A percentile compares a stretch with the other conserved stretches of the same genome.
phyloP scores from a whole-genome alignment of 2,888 invertebrate species.

The Coleophora flavipennella region DNA sequence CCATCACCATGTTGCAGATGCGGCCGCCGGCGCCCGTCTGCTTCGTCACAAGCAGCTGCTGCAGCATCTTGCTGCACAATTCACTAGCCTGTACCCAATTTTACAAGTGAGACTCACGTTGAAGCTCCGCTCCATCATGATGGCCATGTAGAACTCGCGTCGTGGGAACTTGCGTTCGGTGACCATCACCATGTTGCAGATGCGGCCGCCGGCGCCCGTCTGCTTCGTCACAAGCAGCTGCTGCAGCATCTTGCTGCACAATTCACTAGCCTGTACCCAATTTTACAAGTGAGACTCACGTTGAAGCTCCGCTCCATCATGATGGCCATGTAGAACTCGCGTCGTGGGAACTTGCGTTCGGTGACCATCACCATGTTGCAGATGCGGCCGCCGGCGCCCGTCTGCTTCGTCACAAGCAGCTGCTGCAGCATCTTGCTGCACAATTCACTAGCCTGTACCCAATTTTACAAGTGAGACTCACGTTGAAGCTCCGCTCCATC shows the following conservation, averaged over 20 bases:
- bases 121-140: slow-evolving; percentile 98
- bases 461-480: too few relatives aligned
- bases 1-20: slow-evolving; percentile 96
- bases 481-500: slow-evolving; percentile 96
- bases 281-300: too few relatives aligned
- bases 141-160: too few relatives aligned
- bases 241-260: slow-evolving; percentile 91
- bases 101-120: too few relatives aligned
- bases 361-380: slow-evolving; percentile 97
- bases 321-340: too few relatives aligned
- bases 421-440: slow-evolving; percentile 93
- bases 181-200: slow-evolving; percentile 97
- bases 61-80: slow-evolving; percentile 89
- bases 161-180: slow-evolving; percentile 96
- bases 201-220: slow-evolving; percentile 92
- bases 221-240: slow-evolving; percentile 95
- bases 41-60: slow-evolving; percentile 92
- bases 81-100: slow-evolving; percentile 89
- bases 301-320: slow-evolving; percentile 98
- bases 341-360: too few relatives aligned
- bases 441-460: slow-evolving; percentile 86
- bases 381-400: slow-evolving; percentile 92
- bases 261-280: slow-evolving; percentile 86
- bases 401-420: slow-evolving; percentile 94
- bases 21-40: slow-evolving; percentile 95